Evolutionary conservation across 1,140 invertebrate species (phyloP).

Genomic region (Hyposmocoma kahamanoa): DNA sequence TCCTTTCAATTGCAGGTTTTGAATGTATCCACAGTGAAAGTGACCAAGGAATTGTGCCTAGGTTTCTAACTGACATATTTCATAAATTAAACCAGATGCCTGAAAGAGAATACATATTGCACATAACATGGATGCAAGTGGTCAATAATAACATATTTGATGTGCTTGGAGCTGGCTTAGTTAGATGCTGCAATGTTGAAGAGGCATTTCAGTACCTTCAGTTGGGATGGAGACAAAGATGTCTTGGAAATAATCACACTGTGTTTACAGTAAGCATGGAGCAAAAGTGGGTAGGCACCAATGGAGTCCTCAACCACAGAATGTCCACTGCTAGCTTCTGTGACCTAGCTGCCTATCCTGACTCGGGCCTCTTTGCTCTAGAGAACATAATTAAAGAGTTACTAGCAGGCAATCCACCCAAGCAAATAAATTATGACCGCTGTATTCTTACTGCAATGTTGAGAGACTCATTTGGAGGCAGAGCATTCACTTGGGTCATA

Average conservation of each 20-base stretch:
- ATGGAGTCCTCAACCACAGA: conserved; percentile 73
- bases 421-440: conserved; percentile 76
- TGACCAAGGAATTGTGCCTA: conserved; percentile 84
- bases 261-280: conserved; percentile 81
- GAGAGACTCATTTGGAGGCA: conserved; percentile 80
- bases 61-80: conserved; percentile 84
- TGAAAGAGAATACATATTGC: conserved; percentile 76
- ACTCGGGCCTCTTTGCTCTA: conserved; percentile 76
- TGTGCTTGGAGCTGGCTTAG: conserved; percentile 73
- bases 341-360: conserved; percentile 77
- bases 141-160: conserved; percentile 74
- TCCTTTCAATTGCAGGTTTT: conserved; percentile 61
- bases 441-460: conserved; percentile 79
- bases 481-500: conserved; percentile 79
- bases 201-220: conserved; percentile 75
- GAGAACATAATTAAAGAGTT: conserved; percentile 77
- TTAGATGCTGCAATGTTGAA: conserved; percentile 70
- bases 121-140: conserved; percentile 80
- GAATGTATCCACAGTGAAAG: conserved; percentile 80
- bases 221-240: conserved; percentile 57
- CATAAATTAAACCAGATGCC: conserved; percentile 76
- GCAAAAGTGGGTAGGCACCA: conserved; percentile 78
- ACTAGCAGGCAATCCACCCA: conserved; percentile 73
- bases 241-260: conserved; percentile 72
- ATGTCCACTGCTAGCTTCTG: conserved; percentile 82